Base-by-base conservation (phyloP, 2,113 vertebrate genomes). In the Odobenus rosmarus region DNA sequence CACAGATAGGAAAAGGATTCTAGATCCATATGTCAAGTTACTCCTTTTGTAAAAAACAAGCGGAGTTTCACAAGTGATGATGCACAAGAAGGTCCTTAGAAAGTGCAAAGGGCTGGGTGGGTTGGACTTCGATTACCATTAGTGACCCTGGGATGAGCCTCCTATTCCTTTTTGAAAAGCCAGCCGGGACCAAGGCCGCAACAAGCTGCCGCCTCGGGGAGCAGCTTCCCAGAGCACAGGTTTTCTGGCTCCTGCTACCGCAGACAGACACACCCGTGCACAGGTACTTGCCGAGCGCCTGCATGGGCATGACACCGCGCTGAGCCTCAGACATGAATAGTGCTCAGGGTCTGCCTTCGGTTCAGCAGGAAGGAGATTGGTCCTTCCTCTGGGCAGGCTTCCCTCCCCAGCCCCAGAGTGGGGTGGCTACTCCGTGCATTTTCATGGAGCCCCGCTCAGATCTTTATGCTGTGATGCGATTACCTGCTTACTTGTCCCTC, bases 241-340 rank as follows among this genome's bases (percentile, higher is more conserved):
- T 14, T 12, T 0, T 59, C 15, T 6, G 61, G 61, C 26, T 64
- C 24, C 82, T 33, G 12, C 33, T 21, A 0, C 33, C 53, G 18
- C 53, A 4, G 53, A 18, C 14, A 39, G 7, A 31, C 19, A 7
- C 0, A 0, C 0, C 5, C 1, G 7, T 11, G 55, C 13, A 53
- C 23, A 15, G 7, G 12, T 19, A 2, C 42, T 14, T 0, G 0
- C 26, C 0, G 0, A 10, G 6, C 26, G 33, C 42, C n/a, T 33
- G 4, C 7, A 5, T 10, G 80, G 21, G 71, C 46, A 23, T 31
- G 31, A 4, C 46, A 4, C 4, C 2, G 26, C 4, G 0, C 57
- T 26, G 69, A 69, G 76, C 33, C 57, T 49, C 11, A 1, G 28
- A 49, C 21, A 5, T 10, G 61, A 11, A 3, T 2, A 42, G 33